Base-by-base conservation (phyloP, 1,140 invertebrate species). In the Dreissena polymorpha region DNA sequence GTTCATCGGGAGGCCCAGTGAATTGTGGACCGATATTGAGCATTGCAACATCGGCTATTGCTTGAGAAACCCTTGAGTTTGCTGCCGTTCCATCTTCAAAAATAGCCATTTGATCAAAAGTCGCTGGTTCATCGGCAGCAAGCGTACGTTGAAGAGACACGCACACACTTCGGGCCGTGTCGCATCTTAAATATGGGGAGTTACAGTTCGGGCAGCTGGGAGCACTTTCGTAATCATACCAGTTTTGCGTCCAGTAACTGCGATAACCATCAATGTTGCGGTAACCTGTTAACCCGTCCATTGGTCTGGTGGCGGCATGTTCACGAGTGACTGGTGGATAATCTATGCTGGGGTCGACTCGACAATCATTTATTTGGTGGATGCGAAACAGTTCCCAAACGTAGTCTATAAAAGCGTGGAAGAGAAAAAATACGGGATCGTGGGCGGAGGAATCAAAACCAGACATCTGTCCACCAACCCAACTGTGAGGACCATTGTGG, bases 401-500 rank as follows among this genome's bases (percentile, higher is more conserved):
- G 65, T 86, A 84, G 82, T 93, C 92, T 27, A 93, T 85, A 84
- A 91, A 93, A n/a, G 87, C 80, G 82, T 93, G 93, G 84, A 93
- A 92, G 80, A 93, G 73, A 82, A 91, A 93, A 85, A 93, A 93
- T 21, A 92, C 86, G 6, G 89, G 89, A 84, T 93, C 93, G 73
- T 89, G 92, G 65, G 91, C 77, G 16, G 90, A 85, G 2, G 89
- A 91, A n/a, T 85, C 74, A 25, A 89, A 23, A 55, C 63, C 49
- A 8, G 51, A 74, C 87, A 91, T 89, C 51, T 86, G 72, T 0
- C 90, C 90, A 25, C 90, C 90, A 23, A 89, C 78, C 69, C 83
- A 90, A 16, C 75, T 71, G 81, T 91, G 90, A 55, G 83, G 60
- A 12, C 68, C 75, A 13, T 85, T 87, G 71, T 91, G 90, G 16